These are phyloP conservation scores for Polymixis flavicincta DNA, from an alignment of 2,888 invertebrate genomes.

Conservation along the genomic window DNA sequence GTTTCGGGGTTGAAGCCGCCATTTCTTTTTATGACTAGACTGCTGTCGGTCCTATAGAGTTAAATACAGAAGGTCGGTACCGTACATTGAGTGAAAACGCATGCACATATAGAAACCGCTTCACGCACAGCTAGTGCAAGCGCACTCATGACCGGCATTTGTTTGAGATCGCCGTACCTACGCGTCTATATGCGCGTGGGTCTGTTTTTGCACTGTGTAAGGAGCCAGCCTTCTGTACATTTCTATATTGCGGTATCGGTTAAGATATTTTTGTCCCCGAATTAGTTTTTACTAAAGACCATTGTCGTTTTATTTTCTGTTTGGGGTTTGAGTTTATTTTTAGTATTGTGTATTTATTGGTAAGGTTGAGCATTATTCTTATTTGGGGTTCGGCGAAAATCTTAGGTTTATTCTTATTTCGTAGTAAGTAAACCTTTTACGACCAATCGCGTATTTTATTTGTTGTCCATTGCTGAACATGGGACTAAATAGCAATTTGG, in stretches of 20 bases:
- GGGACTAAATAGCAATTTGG: background rate
- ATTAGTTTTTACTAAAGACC: constrained; percentile 55
- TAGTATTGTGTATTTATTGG: constrained; percentile 45
- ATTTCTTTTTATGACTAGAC: constrained; percentile 48
- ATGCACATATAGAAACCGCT: background rate
- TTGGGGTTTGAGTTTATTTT: constrained; percentile 51
- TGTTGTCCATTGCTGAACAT: background rate
- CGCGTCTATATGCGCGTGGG: too few relatives aligned
- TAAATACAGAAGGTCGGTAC: constrained; percentile 9
- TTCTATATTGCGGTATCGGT: background rate
- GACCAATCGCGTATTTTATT: constrained; percentile 11
- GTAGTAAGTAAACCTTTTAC: constrained; percentile 43
- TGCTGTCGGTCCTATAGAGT: constrained; percentile 3
- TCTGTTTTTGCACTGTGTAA: background rate
- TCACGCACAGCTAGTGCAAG: background rate
- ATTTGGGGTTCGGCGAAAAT: constrained; percentile 33
- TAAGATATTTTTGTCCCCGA: constrained; percentile 45
- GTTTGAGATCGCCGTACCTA: background rate
- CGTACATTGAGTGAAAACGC: too few relatives aligned
- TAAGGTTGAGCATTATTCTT: constrained; percentile 18
- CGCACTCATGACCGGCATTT: background rate
- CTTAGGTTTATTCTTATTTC: constrained; percentile 19
- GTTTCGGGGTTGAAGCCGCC: constrained; percentile 34
- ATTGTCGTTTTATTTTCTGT: constrained; percentile 51
- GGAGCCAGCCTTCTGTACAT: background rate